These are phyloP conservation scores for Zeus faber DNA, from an alignment of 2,113 vertebrate genomes.

Conservation along the genomic window DNA sequence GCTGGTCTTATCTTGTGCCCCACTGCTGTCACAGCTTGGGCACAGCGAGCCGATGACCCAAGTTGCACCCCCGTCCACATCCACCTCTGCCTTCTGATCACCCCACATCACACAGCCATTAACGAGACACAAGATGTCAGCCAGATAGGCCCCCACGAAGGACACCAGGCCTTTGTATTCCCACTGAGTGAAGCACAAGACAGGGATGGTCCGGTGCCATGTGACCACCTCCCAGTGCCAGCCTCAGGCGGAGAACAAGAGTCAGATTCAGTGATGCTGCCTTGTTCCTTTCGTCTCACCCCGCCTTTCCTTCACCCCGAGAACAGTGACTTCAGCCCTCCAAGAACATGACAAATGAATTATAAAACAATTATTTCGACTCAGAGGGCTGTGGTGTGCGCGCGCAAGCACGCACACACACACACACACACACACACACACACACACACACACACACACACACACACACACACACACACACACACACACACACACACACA, in stretches of 20 bases:
- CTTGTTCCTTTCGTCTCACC: conserved; percentile 24
- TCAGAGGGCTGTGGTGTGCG: too few species aligned
- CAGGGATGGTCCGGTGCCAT: conserved; percentile 46
- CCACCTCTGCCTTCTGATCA: background rate
- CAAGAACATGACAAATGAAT: conserved; percentile 27
- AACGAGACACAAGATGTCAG: conserved; percentile 21
- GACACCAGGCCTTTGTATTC: conserved; percentile 51
- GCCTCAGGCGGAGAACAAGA: conserved; percentile 58
- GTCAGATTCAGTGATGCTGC: conserved; percentile 51
- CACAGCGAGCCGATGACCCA: background rate
- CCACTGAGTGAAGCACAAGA: conserved; percentile 45
- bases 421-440: background rate
- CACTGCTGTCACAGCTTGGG: background rate
- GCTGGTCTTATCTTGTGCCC: background rate
- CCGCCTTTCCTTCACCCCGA: conserved; percentile 15
- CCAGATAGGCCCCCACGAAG: conserved; percentile 35
- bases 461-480: background rate
- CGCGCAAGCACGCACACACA: background rate
- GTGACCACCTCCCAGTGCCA: conserved; percentile 63
- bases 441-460: conserved; percentile 1
- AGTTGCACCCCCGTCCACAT: background rate
- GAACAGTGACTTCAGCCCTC: conserved; percentile 19
- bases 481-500: background rate
- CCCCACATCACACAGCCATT: background rate
- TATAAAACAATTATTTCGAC: conserved; percentile 14